phyloP scores from a whole-genome alignment of 2,888 invertebrate species.

The Eutolmus rufibarbis region DNA sequence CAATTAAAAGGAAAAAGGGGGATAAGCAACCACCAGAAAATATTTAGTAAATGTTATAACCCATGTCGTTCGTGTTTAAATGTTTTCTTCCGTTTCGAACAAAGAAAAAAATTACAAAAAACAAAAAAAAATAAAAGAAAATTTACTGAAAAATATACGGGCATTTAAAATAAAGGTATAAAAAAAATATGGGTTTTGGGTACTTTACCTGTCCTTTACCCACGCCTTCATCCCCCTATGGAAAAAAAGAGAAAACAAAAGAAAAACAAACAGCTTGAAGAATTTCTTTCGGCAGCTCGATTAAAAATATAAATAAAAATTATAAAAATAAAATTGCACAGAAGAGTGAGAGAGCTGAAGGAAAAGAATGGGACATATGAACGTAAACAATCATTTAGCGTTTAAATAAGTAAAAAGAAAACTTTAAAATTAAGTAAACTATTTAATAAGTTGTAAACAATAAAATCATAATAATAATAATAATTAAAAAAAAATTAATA shows the following conservation, averaged over 20 bases:
- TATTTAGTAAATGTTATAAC: not conserved
- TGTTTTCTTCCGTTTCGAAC: not conserved
- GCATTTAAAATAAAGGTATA: too few relatives aligned
- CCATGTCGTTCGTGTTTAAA: not conserved
- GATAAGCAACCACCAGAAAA: not conserved
- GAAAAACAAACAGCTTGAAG: not conserved
- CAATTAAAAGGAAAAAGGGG: not conserved
- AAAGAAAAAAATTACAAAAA: not conserved
- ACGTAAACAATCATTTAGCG: conserved; percentile 35
- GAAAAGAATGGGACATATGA: not conserved
- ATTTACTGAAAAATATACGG: not conserved
- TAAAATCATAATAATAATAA: not conserved
- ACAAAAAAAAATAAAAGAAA: too few relatives aligned
- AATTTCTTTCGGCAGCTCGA: not conserved
- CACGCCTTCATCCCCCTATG: not conserved
- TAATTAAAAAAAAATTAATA: not conserved
- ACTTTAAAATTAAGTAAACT: not conserved
- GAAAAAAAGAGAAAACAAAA: not conserved
- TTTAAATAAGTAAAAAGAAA: not conserved
- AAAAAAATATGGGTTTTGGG: not conserved
- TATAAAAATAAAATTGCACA: not conserved
- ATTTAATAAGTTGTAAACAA: not conserved
- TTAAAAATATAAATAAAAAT: not conserved
- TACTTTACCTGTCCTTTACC: not conserved
- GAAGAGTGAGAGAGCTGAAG: not conserved